These are phyloP conservation scores for Varanus salvator DNA, from an alignment of 2,113 vertebrate genomes.

Conservation along the genomic window DNA sequence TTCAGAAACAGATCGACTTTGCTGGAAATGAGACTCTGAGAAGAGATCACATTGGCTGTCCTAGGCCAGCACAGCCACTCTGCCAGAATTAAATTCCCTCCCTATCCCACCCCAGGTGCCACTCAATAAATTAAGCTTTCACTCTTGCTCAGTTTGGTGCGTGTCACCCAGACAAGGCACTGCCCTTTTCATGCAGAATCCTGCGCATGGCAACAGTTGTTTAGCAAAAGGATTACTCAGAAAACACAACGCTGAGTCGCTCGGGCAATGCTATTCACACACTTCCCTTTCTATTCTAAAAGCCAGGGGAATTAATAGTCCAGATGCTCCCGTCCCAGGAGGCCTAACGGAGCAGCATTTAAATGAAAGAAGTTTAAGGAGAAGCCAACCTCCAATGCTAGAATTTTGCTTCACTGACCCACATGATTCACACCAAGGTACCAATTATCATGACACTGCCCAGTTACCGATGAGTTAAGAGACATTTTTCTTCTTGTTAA, in stretches of 20 bases:
- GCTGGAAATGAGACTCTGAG: constrained; percentile 70
- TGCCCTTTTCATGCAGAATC: constrained; percentile 65
- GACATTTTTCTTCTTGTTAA: constrained; percentile 93
- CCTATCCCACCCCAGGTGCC: constrained; percentile 48
- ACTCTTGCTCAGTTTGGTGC: constrained; percentile 58
- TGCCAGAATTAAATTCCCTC: constrained; percentile 33
- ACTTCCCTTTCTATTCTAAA: constrained; percentile 65
- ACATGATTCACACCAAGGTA: constrained; percentile 67
- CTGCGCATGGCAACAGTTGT: constrained; percentile 65
- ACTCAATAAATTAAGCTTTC: constrained; percentile 57
- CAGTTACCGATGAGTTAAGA: constrained; percentile 72
- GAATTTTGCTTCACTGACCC: constrained; percentile 62
- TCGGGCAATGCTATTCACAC: constrained; percentile 60
- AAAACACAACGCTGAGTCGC: constrained; percentile 41
- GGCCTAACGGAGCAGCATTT: constrained; percentile 68
- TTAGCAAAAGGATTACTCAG: constrained; percentile 61
- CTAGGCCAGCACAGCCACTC: constrained; percentile 34
- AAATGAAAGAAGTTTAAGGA: constrained; percentile 60
- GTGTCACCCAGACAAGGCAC: constrained; percentile 71
- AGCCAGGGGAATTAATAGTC: constrained; percentile 60
- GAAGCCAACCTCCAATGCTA: constrained; percentile 70
- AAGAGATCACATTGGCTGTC: constrained; percentile 46
- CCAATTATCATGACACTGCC: constrained; percentile 62
- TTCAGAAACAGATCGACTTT: constrained; percentile 62
- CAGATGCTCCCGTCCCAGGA: constrained; percentile 62